Base-by-base conservation (phyloP, 1,140 invertebrate species). In the Brachionus rubens region DNA sequence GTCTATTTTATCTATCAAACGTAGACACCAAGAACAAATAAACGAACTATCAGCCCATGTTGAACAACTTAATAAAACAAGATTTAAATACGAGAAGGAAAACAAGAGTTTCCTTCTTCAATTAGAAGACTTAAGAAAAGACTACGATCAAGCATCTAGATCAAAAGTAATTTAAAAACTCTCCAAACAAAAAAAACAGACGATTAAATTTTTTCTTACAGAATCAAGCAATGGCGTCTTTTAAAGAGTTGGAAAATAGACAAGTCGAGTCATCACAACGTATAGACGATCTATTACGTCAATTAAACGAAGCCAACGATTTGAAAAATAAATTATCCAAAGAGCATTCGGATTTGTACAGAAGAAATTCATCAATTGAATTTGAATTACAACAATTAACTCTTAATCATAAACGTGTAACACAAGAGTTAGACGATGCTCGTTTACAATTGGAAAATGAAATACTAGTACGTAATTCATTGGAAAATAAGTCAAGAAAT, bases 71-170 rank as follows among this genome's bases (percentile, higher is more conserved):
- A 62, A 30, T 21, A 62, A 67, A 30, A 16, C 21, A 5, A 46
- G 33, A 26, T 30, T 46, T 41, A 76, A 48, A 65, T 67, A 43
- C 40, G 75, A 76, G 50, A 76, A 76, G 52, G 75, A 76, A 33
- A 76, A 65, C 19, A 62, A 62, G 16, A 33, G 24, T 21, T 67
- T 62, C 40, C 75, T 65, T 62, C 50, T 48, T 19, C 48, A 76
- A 76, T 14, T 76, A 40, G 75, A 76, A 21, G 75, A 76, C 1
- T 41, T 76, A 46, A 59, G 46, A 30, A 67, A 36, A 3, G 75
- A 76, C 12, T 28, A 43, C 16, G 75, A 76, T 28, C 36, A 46
- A n/a, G 24, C 65, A 19, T 16, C 54, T 14, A 62, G 41, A 76
- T 19, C 40, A 4, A 76, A 76, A 47, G 72, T 76, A 41, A 4